Base-by-base conservation (phyloP, 2,797 vertebrate genomes). In the Lindbergichthys nudifrons region DNA sequence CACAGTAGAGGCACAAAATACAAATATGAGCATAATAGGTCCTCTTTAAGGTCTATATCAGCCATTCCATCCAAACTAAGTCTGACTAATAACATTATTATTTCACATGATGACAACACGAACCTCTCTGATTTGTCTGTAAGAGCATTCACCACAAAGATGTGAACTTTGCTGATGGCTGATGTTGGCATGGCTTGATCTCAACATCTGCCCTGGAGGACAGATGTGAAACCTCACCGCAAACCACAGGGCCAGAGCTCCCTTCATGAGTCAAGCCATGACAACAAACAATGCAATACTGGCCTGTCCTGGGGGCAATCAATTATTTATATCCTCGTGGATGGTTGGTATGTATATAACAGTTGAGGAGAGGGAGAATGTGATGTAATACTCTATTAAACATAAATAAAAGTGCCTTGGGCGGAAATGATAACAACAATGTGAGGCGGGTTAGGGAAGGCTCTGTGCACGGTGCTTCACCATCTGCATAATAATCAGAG, bases 351-450 rank as follows among this genome's bases (percentile, higher is more conserved):
- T 64, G 63, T 79, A 79, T 72, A 50, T 70, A 61, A 68, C 47
- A 58, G 64, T 46, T 39, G 59, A 60, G 26, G 39, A 58, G 69
- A 59, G 48, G 39, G 69, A 63, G 26, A 68, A 52, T n/a, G 71
- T 81, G 78, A 84, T 77, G 82, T 75, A 84, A 84, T 47, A 73
- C 71, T 81, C 30, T 45, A 75, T 81, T 75, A 79, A 81, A 81
- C 71, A 75, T 76, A 88, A 79, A 85, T 82, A 81, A 81, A 81
- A 70, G 45, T 32, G 76, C 84, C 83, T 26, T 15, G 52, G 64
- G 86, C 73, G 58, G 72, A 66, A 58, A 69, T 62, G 63, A 79
- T 75, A 71, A 69, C 62, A 75, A 70, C 56, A 72, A 75, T 21
- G 16, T 3, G 14, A 62, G 48, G 41, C 23, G 6, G 64, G 62